These are phyloP conservation scores for Trissolcus basalis DNA, from an alignment of 1,140 invertebrate species.

Conservation along the genomic window DNA sequence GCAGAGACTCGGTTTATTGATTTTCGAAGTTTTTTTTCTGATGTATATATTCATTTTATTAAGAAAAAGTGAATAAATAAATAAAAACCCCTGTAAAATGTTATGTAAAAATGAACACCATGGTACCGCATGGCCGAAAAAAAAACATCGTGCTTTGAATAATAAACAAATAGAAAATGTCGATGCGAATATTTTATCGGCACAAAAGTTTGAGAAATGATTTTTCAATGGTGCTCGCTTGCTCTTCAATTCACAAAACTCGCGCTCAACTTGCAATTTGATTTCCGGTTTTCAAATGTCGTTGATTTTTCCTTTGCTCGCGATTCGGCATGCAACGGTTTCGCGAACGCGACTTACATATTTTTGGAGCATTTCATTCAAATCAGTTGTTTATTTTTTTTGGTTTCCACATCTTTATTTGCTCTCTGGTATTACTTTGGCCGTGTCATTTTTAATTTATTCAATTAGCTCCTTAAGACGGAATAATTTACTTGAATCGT, in stretches of 20 bases:
- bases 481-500: no score
- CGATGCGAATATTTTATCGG: constrained; percentile 26
- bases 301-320: constrained; percentile 31
- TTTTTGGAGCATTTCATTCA: constrained; percentile 6
- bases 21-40: no score
- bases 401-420: neutral
- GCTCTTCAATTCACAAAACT: constrained; percentile 20
- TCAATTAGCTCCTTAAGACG: no score
- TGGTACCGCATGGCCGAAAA: constrained; percentile 1
- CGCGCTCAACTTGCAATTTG: constrained; percentile 33
- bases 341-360: neutral
- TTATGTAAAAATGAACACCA: no score
- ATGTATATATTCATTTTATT: no score
- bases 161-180: constrained; percentile 45
- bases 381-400: neutral
- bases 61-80: no score
- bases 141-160: constrained; percentile 30
- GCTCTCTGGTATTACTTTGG: neutral
- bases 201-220: constrained; percentile 21
- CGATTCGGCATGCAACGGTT: constrained; percentile 9
- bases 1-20: no score
- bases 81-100: no score
- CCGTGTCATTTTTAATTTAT: neutral
- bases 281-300: constrained; percentile 47
- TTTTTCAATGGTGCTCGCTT: constrained; percentile 22